These are phyloP conservation scores for Fistularia commersonii DNA, from an alignment of 2,797 vertebrate species.

Conservation along the genomic window DNA sequence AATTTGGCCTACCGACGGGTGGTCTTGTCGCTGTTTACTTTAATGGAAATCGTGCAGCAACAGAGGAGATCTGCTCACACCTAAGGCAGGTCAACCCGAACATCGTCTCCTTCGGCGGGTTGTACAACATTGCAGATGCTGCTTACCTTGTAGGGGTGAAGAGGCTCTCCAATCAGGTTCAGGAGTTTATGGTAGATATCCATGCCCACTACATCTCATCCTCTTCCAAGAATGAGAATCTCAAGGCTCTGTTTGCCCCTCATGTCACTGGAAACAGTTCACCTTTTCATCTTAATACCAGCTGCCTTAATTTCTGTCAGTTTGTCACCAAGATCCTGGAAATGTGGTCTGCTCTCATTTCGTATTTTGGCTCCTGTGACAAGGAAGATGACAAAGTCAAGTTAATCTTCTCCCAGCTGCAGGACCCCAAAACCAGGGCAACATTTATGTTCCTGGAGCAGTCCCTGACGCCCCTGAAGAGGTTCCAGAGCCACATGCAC, in stretches of 20 bases:
- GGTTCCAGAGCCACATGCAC: conserved; percentile 57
- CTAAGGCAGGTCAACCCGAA: conserved; percentile 68
- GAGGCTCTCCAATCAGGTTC: conserved; percentile 47
- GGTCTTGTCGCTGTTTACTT: conserved; percentile 66
- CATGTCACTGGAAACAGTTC: conserved; percentile 24
- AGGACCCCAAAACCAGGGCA: conserved; percentile 66
- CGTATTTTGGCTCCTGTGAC: conserved; percentile 56
- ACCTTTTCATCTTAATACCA: conserved; percentile 24
- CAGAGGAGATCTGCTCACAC: conserved; percentile 49
- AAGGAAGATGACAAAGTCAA: conserved; percentile 47
- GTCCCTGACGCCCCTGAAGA: conserved; percentile 63
- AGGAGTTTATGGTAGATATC: conserved; percentile 62
- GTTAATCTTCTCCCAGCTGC: conserved; percentile 57
- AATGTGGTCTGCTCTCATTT: conserved; percentile 66
- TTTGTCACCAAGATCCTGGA: conserved; percentile 56
- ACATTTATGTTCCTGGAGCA: conserved; percentile 69
- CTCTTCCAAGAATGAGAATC: conserved; percentile 45
- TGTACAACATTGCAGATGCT: conserved; percentile 59
- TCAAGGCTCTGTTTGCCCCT: conserved; percentile 62
- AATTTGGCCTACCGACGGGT: conserved; percentile 54
- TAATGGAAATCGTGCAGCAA: conserved; percentile 30
- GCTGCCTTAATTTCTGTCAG: conserved; percentile 57
- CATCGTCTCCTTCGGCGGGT: conserved; percentile 47
- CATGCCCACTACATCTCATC: conserved; percentile 51
- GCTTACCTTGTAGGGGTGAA: conserved; percentile 60